phyloP scores from a whole-genome alignment of 2,888 invertebrate species.

The Prosapia bicincta region DNA sequence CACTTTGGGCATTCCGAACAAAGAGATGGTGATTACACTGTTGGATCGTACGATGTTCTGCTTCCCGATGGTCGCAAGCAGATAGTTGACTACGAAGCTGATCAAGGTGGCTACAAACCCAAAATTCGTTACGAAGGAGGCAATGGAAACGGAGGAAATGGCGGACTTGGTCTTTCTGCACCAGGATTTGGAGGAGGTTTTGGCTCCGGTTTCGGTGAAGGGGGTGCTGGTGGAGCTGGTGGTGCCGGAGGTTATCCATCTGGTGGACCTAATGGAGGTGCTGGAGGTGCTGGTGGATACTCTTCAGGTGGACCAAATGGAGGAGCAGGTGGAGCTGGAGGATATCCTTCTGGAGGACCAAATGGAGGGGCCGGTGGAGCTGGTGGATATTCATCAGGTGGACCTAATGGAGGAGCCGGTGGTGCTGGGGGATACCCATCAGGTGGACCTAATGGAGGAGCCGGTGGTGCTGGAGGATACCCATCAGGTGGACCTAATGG shows the following conservation, averaged over 20 bases:
- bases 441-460: conserved; percentile 1
- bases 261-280: conserved; percentile 19
- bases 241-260: conserved; percentile 16
- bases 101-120: conserved; percentile 59
- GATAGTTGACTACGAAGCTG: conserved; percentile 62
- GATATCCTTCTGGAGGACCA: neutral
- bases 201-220: neutral
- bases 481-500: neutral
- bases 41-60: conserved; percentile 61
- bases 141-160: conserved; percentile 13
- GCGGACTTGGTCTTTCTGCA: neutral
- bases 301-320: conserved; percentile 14
- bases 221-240: neutral
- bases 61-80: conserved; percentile 62
- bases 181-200: conserved; percentile 10
- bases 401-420: conserved; percentile 10
- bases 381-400: conserved; percentile 14
- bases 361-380: neutral
- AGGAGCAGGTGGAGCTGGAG: conserved; percentile 6
- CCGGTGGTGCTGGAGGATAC: neutral
- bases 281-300: conserved; percentile 22
- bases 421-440: conserved; percentile 14
- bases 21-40: conserved; percentile 59
- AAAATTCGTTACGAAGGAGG: conserved; percentile 53
- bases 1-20: conserved; percentile 64